These are phyloP conservation scores for Cygnus buccinator DNA, from an alignment of 2,113 vertebrate species.

Conservation along the genomic window DNA sequence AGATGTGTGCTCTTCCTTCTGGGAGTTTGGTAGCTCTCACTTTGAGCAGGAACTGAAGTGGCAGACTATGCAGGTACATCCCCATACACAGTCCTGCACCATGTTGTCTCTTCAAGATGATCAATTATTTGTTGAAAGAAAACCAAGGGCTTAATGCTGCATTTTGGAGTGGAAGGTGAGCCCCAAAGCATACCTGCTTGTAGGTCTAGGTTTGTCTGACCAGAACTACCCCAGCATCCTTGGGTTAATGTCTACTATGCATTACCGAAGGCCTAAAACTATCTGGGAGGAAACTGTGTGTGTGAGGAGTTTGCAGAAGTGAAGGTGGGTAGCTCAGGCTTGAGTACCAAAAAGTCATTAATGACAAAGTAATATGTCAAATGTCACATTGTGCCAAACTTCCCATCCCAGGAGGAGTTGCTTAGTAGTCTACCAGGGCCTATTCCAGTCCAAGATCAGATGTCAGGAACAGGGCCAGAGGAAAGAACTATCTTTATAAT, in stretches of 20 bases:
- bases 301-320: accelerated
- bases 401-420: neutral
- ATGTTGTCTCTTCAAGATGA: neutral
- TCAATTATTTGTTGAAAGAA: neutral
- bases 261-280: neutral
- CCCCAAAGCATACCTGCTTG: accelerated
- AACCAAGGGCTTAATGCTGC: neutral
- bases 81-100: accelerated
- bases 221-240: accelerated
- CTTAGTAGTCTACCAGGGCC: too few species aligned
- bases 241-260: neutral
- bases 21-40: neutral
- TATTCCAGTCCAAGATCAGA: neutral
- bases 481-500: neutral
- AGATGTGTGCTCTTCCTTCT: neutral
- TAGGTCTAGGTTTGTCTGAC: neutral
- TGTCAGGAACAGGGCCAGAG: neutral
- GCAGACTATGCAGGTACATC: accelerated
- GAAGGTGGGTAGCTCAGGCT: neutral
- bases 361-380: neutral
- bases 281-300: neutral
- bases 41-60: neutral
- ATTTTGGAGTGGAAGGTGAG: neutral
- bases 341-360: neutral
- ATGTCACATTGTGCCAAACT: neutral